phyloP scores from a whole-genome alignment of 2,113 vertebrate genomes.

The Xyrauchen texanus region DNA sequence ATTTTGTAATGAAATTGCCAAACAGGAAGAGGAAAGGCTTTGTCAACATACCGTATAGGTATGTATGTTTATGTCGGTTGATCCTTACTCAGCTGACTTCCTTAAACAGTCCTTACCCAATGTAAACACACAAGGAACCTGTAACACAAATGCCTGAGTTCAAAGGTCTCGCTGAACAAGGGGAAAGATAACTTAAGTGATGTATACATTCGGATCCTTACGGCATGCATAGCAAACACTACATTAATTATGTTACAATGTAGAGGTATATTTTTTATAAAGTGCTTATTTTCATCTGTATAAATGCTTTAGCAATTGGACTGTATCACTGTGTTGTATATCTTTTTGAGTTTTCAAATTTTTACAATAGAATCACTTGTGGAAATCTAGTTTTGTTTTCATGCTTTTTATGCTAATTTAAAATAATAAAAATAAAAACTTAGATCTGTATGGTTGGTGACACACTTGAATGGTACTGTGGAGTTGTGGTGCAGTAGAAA shows the following conservation, averaged over 20 bases:
- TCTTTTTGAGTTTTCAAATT: background rate
- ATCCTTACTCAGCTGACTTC: slow-evolving; percentile 23
- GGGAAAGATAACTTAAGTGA: slow-evolving; percentile 4
- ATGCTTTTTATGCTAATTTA: slow-evolving; percentile 72
- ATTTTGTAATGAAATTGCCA: background rate
- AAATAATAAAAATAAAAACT: slow-evolving; percentile 65
- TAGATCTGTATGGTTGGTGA: slow-evolving; percentile 44
- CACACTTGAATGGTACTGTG: too few species aligned
- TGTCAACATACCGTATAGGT: slow-evolving; percentile 4
- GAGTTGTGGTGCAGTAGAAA: too few species aligned
- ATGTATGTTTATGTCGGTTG: background rate
- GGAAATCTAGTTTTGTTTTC: slow-evolving; percentile 61
- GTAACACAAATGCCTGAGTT: slow-evolving; percentile 47
- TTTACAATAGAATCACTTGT: slow-evolving; percentile 40
- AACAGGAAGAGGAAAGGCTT: slow-evolving; percentile 3
- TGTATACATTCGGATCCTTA: slow-evolving; percentile 32
- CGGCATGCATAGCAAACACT: slow-evolving; percentile 67
- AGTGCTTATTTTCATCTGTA: slow-evolving; percentile 67
- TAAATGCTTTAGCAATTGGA: slow-evolving; percentile 56
- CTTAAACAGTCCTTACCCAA: slow-evolving; percentile 47
- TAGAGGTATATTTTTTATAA: slow-evolving; percentile 79
- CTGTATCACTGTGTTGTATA: slow-evolving; percentile 55
- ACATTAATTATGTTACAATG: slow-evolving; percentile 73
- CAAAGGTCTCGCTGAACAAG: slow-evolving; percentile 46
- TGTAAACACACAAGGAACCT: slow-evolving; percentile 19